Percentiles rank a stretch among this genome's conserved stretches.
These are phyloP conservation scores for Amyelois transitella DNA, from an alignment of 1,140 invertebrate species.

Conservation along the genomic window DNA sequence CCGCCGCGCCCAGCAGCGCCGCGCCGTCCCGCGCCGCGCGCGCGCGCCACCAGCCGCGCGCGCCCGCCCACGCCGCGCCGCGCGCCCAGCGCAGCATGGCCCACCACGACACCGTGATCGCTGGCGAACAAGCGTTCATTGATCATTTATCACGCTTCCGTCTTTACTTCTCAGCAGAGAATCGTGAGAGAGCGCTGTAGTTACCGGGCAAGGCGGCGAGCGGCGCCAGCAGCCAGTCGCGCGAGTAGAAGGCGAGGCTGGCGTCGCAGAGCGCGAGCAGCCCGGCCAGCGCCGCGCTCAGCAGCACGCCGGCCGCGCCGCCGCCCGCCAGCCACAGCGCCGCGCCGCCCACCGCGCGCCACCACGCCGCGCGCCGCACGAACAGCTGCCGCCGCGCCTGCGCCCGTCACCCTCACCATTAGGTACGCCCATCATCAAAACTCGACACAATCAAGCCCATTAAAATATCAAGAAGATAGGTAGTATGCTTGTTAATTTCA, in stretches of 20 bases:
- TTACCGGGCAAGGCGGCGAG: slow-evolving; percentile 69
- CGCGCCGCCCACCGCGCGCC: slow-evolving; percentile 18
- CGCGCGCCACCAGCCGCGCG: slow-evolving; percentile 37
- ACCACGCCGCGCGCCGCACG: slow-evolving; percentile 21
- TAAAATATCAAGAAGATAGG: too few species aligned
- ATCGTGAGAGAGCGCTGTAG: not conserved
- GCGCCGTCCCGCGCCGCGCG: slow-evolving; percentile 28
- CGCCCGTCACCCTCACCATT: too few species aligned
- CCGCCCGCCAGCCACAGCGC: slow-evolving; percentile 6
- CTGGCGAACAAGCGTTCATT: slow-evolving; percentile 9
- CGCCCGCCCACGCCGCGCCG: slow-evolving; percentile 12
- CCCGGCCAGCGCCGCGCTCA: slow-evolving; percentile 18
- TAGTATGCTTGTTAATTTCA: too few species aligned
- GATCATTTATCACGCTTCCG: too few species aligned
- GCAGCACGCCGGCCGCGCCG: slow-evolving; percentile 14
- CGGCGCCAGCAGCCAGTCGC: slow-evolving; percentile 73
- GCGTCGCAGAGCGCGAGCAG: slow-evolving; percentile 28
- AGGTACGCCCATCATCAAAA: too few species aligned
- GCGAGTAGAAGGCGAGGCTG: slow-evolving; percentile 35
- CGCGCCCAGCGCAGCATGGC: slow-evolving; percentile 70
- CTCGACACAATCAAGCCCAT: too few species aligned
- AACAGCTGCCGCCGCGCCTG: slow-evolving; percentile 14
- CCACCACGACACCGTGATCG: slow-evolving; percentile 72
- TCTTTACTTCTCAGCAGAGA: too few species aligned
- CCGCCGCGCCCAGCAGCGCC: slow-evolving; percentile 68